Evolutionary conservation across 2,797 vertebrate genomes (phyloP).

Genomic region (Trachops cirrhosus): DNA sequence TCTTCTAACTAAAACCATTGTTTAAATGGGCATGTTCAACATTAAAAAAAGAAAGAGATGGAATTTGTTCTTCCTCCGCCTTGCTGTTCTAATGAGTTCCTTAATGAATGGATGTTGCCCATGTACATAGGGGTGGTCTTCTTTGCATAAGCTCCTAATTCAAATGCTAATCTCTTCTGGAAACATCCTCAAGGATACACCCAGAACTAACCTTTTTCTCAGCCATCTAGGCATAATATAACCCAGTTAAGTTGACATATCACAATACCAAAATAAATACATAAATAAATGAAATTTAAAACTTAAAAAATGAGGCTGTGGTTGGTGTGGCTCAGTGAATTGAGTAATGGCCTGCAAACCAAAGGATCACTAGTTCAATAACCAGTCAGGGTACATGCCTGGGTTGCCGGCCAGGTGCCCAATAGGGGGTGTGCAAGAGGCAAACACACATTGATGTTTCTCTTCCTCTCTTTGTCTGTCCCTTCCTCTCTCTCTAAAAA

Average conservation of each 20-base stretch:
- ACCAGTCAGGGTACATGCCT: too few species aligned
- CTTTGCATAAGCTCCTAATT: neutral
- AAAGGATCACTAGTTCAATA: too few species aligned
- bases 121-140: neutral
- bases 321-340: too few species aligned
- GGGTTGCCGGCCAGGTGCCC: too few species aligned
- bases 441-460: too few species aligned
- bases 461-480: too few species aligned
- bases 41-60: conserved; percentile 10
- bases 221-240: neutral
- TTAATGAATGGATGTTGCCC: neutral
- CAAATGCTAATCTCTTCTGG: neutral
- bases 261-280: neutral
- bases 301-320: too few species aligned
- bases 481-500: too few species aligned
- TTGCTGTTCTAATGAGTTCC: neutral
- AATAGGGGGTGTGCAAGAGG: fast-evolving
- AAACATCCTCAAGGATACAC: neutral
- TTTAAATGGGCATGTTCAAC: conserved; percentile 67
- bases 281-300: too few species aligned
- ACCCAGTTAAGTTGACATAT: neutral
- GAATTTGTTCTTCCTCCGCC: neutral
- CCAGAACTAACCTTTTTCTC: neutral
- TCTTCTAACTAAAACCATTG: conserved; percentile 31
- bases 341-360: too few species aligned